phyloP scores from a whole-genome alignment of 2,797 vertebrate genomes.

The Cryptoblepharus egeriae region DNA sequence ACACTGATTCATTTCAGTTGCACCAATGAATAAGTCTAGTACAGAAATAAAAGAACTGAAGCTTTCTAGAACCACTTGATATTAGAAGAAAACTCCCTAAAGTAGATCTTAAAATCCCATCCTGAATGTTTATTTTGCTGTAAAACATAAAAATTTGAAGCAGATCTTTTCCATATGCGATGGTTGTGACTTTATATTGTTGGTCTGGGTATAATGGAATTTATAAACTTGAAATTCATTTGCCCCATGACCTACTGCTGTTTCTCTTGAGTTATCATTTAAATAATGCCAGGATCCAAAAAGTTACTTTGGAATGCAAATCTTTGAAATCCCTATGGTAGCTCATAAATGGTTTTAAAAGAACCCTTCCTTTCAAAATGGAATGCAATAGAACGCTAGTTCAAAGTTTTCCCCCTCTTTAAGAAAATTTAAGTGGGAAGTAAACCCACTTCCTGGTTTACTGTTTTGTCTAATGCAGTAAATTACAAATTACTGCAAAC shows the following conservation, averaged over 20 bases:
- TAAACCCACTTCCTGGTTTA: neutral
- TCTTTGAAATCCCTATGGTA: neutral
- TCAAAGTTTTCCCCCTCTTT: neutral
- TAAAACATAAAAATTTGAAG: neutral
- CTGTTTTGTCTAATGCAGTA: neutral
- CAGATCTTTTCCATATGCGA: neutral
- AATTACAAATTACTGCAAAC: neutral
- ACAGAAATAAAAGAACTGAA: slow-evolving; percentile 31
- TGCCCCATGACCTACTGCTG: neutral
- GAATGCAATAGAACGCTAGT: neutral
- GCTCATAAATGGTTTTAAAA: neutral
- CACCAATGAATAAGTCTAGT: slow-evolving; percentile 32
- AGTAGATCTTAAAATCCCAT: neutral
- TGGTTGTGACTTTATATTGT: neutral
- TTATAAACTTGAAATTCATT: slow-evolving; percentile 1
- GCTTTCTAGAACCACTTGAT: slow-evolving; percentile 37
- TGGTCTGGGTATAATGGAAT: neutral
- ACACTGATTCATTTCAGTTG: slow-evolving; percentile 33
- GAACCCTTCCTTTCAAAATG: neutral
- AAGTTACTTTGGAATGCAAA: neutral
- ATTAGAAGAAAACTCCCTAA: neutral
- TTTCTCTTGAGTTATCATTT: neutral
- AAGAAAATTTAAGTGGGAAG: neutral
- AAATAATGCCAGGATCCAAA: neutral
- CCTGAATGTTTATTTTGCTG: neutral